Percentiles rank a stretch among this genome's conserved stretches.
These are phyloP conservation scores for Rhipidura dahli DNA, from an alignment of 2,113 vertebrate species.

Conservation along the genomic window DNA sequence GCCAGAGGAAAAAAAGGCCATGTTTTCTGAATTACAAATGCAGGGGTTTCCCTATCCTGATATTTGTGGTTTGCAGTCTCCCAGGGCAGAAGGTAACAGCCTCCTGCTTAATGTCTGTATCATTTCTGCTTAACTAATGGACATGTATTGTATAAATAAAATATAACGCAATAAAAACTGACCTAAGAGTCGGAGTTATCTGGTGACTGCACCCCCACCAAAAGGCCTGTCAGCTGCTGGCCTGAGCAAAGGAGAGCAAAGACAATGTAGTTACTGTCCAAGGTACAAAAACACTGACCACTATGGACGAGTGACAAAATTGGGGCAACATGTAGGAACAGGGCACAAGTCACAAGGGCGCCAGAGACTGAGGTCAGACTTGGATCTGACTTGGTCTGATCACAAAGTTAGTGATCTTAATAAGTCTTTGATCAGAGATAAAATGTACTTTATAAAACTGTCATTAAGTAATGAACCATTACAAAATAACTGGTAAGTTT, in stretches of 20 bases:
- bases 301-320: not conserved
- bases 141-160: not conserved
- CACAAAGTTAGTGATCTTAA: not conserved
- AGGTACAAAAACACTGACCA: not conserved
- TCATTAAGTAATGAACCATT: not conserved
- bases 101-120: not conserved
- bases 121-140: not conserved
- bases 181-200: not conserved
- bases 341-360: not conserved
- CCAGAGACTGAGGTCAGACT: not conserved
- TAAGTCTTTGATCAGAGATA: not conserved
- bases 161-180: not conserved
- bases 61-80: not conserved
- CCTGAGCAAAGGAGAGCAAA: not conserved
- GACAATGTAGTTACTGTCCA: not conserved
- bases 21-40: not conserved
- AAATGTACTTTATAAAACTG: not conserved
- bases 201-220: not conserved
- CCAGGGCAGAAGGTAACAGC: not conserved
- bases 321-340: not conserved
- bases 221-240: not conserved
- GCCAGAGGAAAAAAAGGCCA: not conserved
- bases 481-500: not conserved
- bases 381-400: not conserved
- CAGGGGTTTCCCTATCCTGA: not conserved